Conservation (phyloP, 2,888 invertebrate genomes). For the Brachyptera risi region DNA sequence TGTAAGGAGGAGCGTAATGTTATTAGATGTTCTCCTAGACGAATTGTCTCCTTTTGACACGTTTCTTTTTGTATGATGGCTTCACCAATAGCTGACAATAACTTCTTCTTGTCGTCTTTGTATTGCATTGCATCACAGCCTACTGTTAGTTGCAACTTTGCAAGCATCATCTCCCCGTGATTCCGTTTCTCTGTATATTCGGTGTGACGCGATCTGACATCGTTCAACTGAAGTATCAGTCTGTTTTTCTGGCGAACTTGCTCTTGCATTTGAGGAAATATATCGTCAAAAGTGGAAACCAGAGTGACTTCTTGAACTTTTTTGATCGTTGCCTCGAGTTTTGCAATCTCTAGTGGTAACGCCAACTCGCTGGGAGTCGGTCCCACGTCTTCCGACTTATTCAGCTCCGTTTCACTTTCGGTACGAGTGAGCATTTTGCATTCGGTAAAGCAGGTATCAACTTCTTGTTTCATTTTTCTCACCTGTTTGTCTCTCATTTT, state of each 20-base stretch:
- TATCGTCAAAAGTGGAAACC: conserved; percentile 45
- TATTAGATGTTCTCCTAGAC: conserved; percentile 18
- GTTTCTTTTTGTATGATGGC: conserved; percentile 11
- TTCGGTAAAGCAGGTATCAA: conserved; percentile 45
- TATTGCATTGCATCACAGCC: conserved; percentile 42
- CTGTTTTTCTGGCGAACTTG: conserved; percentile 51
- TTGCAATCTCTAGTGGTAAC: conserved; percentile 42
- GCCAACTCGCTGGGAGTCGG: conserved; percentile 38
- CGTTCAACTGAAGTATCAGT: conserved; percentile 47
- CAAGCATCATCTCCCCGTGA: conserved; percentile 51
- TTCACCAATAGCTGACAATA: conserved; percentile 2
- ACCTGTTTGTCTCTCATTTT: conserved; percentile 56
- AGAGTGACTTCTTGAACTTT: conserved; percentile 44
- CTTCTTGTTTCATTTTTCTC: conserved; percentile 47
- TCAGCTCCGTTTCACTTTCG: conserved; percentile 37
- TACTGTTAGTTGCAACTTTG: conserved; percentile 48
- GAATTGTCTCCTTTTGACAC: conserved; percentile 12
- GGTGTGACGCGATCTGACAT: conserved; percentile 49
- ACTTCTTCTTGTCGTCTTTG: conserved; percentile 20
- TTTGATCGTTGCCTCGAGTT: conserved; percentile 45
- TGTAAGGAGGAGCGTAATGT: not conserved
- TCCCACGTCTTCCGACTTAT: conserved; percentile 23
- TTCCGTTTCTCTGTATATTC: conserved; percentile 50
- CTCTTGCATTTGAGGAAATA: conserved; percentile 49
- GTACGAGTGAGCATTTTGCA: conserved; percentile 47